Percentiles rank a stretch among this genome's conserved stretches.
Evolutionary conservation across 2,797 vertebrate genomes (phyloP).

Genomic region (Scolopax bukidnonensis): DNA sequence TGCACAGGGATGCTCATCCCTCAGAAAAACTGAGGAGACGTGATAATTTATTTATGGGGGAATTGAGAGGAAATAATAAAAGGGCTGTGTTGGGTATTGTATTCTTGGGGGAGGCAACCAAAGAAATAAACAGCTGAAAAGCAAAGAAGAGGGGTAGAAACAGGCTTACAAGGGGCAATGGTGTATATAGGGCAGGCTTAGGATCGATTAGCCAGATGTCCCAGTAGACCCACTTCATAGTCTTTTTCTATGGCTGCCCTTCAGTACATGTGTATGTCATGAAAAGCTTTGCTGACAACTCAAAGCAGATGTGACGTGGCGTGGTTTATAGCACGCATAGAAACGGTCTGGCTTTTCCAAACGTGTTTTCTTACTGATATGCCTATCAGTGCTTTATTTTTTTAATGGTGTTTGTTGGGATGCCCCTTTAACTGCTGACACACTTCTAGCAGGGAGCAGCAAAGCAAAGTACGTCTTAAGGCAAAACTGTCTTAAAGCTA

Average conservation of each 20-base stretch:
- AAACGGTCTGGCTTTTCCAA: background rate
- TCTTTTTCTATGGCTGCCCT: background rate
- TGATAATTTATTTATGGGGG: background rate
- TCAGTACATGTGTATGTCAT: background rate
- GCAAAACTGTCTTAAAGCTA: slow-evolving; percentile 33
- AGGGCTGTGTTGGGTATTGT: background rate
- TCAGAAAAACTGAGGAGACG: background rate
- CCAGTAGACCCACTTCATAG: background rate
- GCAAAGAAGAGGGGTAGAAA: background rate
- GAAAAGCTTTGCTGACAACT: background rate
- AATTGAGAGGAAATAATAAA: background rate
- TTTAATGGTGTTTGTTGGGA: background rate
- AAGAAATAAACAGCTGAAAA: background rate
- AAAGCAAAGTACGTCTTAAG: background rate
- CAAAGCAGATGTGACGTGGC: background rate
- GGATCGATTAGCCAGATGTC: background rate
- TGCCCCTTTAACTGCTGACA: background rate
- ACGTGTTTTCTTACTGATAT: background rate
- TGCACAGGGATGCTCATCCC: background rate
- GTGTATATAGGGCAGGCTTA: background rate
- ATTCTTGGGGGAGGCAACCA: background rate
- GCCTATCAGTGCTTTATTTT: background rate
- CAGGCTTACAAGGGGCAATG: background rate
- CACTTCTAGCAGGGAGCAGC: background rate
- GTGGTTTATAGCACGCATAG: background rate